Evolutionary conservation across 1,140 invertebrate genomes (phyloP).

Genomic region (Drosophila bipectinata): DNA sequence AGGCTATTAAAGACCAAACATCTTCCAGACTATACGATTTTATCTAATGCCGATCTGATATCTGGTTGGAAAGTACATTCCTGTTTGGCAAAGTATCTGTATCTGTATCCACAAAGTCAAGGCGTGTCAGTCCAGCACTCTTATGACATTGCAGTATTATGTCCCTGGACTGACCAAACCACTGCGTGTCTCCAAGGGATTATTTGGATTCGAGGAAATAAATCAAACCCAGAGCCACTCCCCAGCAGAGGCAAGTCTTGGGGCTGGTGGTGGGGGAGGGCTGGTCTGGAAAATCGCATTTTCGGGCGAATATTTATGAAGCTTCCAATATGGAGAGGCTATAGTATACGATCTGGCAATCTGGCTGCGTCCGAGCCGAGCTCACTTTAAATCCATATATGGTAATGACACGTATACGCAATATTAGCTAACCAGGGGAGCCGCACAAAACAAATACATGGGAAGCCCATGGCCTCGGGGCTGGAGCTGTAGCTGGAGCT

Average conservation of each 20-base stretch:
- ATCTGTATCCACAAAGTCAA: slow-evolving; percentile 16
- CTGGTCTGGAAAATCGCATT: slow-evolving; percentile 2
- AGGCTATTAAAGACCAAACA: no score
- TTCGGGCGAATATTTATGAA: slow-evolving; percentile 64
- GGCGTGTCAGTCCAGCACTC: slow-evolving; percentile 50
- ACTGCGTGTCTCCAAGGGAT: slow-evolving; percentile 57
- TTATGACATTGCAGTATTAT: slow-evolving; percentile 58
- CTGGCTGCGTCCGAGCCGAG: slow-evolving; percentile 38
- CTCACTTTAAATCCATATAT: slow-evolving; percentile 64
- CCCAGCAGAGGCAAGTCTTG: neutral
- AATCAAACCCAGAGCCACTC: slow-evolving; percentile 66
- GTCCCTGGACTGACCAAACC: slow-evolving; percentile 19
- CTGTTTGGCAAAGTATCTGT: slow-evolving; percentile 20
- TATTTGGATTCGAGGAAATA: slow-evolving; percentile 42
- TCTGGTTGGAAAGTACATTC: slow-evolving; percentile 8
- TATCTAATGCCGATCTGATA: no score
- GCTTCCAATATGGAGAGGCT: slow-evolving; percentile 68
- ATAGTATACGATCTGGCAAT: slow-evolving; percentile 9
- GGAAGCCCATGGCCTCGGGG: slow-evolving; percentile 20
- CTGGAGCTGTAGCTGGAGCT: neutral
- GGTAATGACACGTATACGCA: slow-evolving; percentile 72
- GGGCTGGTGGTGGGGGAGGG: neutral
- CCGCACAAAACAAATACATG: neutral
- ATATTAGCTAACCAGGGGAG: slow-evolving; percentile 44
- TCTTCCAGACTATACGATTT: neutral